Conservation (phyloP, 2,797 vertebrate species). For the Acanthornis magna region DNA sequence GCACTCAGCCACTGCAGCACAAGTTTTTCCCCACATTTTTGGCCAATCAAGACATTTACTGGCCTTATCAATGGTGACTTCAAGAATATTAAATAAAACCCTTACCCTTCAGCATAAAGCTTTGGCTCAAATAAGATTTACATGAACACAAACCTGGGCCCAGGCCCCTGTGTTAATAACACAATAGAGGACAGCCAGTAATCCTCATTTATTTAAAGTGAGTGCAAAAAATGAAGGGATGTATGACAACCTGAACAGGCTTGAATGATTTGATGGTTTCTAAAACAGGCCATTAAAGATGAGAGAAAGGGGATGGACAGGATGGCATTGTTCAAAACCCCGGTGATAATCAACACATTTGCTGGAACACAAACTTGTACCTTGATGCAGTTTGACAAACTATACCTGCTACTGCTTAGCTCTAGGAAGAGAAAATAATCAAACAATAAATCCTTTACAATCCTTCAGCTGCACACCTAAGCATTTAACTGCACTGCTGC, state of each 20-base stretch:
- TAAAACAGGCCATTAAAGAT: neutral
- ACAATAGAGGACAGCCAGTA: neutral
- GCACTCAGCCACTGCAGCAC: neutral
- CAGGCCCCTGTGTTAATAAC: neutral
- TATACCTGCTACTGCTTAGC: neutral
- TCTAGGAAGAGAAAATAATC: slow-evolving; percentile 3
- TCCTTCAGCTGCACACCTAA: neutral
- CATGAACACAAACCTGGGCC: neutral
- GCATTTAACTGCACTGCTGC: neutral
- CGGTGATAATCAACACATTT: neutral
- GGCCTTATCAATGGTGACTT: neutral
- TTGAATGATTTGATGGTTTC: neutral
- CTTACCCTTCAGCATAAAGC: neutral
- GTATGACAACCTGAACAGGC: neutral
- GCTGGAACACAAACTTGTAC: neutral
- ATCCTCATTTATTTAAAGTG: neutral
- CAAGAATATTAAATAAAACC: neutral
- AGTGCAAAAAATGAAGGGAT: neutral
- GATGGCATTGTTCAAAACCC: neutral
- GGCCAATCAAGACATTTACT: neutral
- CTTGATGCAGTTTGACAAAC: neutral
- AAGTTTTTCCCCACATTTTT: neutral
- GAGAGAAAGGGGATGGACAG: neutral
- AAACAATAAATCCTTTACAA: neutral
- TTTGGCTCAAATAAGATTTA: neutral